Evolutionary conservation across 2,888 invertebrate genomes (phyloP).

Genomic region (Synanthedon formicaeformis): DNA sequence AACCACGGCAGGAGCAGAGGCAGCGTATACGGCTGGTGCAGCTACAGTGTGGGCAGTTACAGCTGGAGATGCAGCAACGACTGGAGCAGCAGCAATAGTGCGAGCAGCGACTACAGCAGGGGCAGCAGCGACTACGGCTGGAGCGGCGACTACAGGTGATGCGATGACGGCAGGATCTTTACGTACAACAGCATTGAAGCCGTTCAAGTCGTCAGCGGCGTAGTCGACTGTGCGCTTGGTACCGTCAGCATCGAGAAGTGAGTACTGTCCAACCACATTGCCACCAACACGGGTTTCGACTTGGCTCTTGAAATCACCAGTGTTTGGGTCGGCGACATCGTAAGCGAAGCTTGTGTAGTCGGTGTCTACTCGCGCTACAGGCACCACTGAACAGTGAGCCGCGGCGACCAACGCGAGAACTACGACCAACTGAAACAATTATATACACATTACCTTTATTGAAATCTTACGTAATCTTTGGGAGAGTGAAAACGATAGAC

Average conservation of each 20-base stretch:
- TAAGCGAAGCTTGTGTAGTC: constrained; percentile 68
- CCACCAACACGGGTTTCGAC: constrained; percentile 67
- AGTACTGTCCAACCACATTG: constrained; percentile 67
- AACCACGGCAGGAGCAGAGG: constrained; percentile 11
- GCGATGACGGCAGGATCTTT: constrained; percentile 56
- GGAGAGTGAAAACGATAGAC: too few relatives aligned
- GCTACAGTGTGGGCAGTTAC: constrained; percentile 12
- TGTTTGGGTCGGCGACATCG: constrained; percentile 68
- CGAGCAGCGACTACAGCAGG: constrained; percentile 14
- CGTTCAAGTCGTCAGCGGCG: constrained; percentile 67
- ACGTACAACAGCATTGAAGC: constrained; percentile 71
- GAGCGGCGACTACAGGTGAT: constrained; percentile 32
- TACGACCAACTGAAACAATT: constrained; percentile 43
- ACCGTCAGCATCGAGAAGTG: constrained; percentile 66
- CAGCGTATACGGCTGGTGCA: constrained; percentile 12
- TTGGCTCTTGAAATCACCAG: constrained; percentile 71
- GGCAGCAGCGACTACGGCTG: constrained; percentile 30
- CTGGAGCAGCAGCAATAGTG: constrained; percentile 12
- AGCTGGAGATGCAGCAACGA: constrained; percentile 18
- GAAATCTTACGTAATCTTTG: too few relatives aligned
- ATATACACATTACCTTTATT: not conserved
- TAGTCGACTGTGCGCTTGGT: constrained; percentile 70
- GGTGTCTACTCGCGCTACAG: constrained; percentile 63
- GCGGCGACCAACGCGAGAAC: constrained; percentile 48
- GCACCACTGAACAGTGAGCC: constrained; percentile 58